Conservation (phyloP, 2,797 vertebrate genomes). For the Ataeniobius toweri region DNA sequence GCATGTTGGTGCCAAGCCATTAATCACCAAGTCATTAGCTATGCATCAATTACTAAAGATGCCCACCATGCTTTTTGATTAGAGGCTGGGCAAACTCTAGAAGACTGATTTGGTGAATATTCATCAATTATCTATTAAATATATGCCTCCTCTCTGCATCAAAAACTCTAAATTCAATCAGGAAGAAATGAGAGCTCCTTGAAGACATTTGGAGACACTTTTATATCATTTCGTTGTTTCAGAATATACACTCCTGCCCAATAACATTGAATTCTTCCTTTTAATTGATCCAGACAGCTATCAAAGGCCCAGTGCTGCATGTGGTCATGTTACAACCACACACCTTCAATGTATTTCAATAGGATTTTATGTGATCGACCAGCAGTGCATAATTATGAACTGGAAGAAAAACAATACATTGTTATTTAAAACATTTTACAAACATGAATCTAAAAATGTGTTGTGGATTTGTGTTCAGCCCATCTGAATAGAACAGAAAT, state of each 20-base stretch:
- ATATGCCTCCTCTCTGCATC: conserved; percentile 22
- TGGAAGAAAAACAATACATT: not conserved
- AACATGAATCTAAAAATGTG: not conserved
- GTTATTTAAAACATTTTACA: not conserved
- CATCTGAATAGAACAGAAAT: not conserved
- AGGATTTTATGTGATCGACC: not conserved
- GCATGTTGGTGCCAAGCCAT: conserved; percentile 54
- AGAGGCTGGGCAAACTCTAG: conserved; percentile 56
- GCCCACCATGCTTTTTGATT: conserved; percentile 62
- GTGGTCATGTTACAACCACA: not conserved
- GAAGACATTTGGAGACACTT: not conserved
- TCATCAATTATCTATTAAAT: conserved; percentile 61
- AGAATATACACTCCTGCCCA: not conserved
- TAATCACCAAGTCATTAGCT: conserved; percentile 72
- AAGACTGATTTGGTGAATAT: conserved; percentile 65
- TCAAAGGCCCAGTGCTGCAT: no score
- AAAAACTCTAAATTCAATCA: conserved; percentile 18
- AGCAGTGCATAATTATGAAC: not conserved
- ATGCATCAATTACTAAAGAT: conserved; percentile 67
- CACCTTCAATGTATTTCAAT: not conserved
- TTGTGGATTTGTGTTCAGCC: not conserved
- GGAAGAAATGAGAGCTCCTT: conserved; percentile 2
- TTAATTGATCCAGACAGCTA: no score
- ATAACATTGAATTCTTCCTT: no score
- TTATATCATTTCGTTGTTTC: not conserved